Evolutionary conservation across 2,797 vertebrate genomes (phyloP).

Genomic region (Tangara arthus): DNA sequence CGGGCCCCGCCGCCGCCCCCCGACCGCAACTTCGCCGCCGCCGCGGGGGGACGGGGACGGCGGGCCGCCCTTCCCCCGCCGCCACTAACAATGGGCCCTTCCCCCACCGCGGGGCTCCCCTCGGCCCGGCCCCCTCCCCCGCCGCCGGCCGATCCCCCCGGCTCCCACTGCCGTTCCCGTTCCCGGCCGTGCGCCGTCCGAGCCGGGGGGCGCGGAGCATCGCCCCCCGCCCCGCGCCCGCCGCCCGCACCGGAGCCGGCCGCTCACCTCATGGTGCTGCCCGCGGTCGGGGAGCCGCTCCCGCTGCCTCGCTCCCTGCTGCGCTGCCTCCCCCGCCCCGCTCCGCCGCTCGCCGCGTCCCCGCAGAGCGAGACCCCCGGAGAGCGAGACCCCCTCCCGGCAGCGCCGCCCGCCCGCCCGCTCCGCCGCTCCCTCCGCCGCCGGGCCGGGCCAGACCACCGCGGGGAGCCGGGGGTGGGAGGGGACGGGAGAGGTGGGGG

Average conservation of each 20-base stretch:
- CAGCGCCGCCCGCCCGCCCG: background rate
- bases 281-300: slow-evolving; percentile 38
- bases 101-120: slow-evolving; percentile 16
- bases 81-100: slow-evolving; percentile 29
- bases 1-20: background rate
- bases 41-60: background rate
- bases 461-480: background rate
- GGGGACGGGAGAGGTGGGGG: background rate
- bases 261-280: slow-evolving; percentile 75
- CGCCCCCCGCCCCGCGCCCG: background rate
- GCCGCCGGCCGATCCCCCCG: background rate
- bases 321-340: background rate
- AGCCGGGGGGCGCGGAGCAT: background rate
- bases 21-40: background rate
- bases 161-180: background rate
- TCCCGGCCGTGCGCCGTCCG: background rate
- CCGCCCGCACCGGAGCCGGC: background rate
- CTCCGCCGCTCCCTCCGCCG: background rate
- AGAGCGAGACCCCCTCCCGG: background rate
- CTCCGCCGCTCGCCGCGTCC: background rate
- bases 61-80: background rate
- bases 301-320: background rate
- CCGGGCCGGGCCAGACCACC: slow-evolving; percentile 46
- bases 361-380: background rate
- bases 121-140: background rate